phyloP scores from a whole-genome alignment of 2,888 invertebrate species.

The Thymelicus acteon region DNA sequence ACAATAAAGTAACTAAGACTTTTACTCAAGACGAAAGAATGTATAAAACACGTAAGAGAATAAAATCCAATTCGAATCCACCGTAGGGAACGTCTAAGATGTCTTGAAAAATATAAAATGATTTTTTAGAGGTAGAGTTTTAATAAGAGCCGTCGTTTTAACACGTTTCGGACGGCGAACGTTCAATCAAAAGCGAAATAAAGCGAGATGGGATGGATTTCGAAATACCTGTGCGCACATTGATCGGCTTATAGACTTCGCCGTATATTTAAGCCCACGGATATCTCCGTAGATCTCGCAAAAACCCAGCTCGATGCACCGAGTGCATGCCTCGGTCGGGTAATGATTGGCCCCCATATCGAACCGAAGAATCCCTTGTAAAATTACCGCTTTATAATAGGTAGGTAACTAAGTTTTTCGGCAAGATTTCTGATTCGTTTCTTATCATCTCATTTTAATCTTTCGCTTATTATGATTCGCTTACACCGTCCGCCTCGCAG shows the following conservation, averaged over 20 bases:
- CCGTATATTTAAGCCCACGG: constrained; percentile 66
- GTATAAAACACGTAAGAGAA: constrained; percentile 50
- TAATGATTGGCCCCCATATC: constrained; percentile 81
- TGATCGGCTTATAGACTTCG: constrained; percentile 65
- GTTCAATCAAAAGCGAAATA: constrained; percentile 46
- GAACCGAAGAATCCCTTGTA: constrained; percentile 76
- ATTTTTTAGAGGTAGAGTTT: constrained; percentile 42
- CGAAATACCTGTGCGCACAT: constrained; percentile 58
- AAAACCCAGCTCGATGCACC: constrained; percentile 66
- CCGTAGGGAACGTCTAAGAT: constrained; percentile 44
- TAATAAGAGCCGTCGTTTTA: constrained; percentile 43
- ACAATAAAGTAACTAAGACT: constrained; percentile 76
- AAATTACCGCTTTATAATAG: constrained; percentile 80
- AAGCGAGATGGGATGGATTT: constrained; percentile 54
- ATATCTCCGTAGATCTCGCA: constrained; percentile 75
- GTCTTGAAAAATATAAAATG: constrained; percentile 44
- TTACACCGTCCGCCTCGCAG: constrained; percentile 45
- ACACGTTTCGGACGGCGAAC: constrained; percentile 42
- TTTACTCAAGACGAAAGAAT: constrained; percentile 68
- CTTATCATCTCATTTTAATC: constrained; percentile 82
- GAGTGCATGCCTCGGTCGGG: constrained; percentile 57
- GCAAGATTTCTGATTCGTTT: constrained; percentile 78
- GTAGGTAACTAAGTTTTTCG: constrained; percentile 72
- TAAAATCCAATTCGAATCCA: constrained; percentile 49
- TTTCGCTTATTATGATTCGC: constrained; percentile 77